phyloP scores from a whole-genome alignment of 1,140 invertebrate species.

The Phthorimaea operculella region DNA sequence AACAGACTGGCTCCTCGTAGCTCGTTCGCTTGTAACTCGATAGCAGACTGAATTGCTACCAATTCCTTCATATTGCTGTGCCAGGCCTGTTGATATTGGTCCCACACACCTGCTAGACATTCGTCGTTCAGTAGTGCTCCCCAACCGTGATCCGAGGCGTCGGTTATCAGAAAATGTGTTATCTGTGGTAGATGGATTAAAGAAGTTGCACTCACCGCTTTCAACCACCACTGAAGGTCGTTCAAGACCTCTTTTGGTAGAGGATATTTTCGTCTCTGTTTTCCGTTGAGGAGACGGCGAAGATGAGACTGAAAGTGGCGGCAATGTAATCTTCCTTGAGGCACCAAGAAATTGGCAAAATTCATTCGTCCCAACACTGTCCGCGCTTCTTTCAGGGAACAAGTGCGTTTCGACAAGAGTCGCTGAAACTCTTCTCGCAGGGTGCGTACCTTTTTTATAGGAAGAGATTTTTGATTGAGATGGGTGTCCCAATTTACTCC shows the following conservation, averaged over 20 bases:
- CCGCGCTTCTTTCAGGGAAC: neutral
- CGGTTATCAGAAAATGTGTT: neutral
- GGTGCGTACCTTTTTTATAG: neutral
- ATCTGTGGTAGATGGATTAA: neutral
- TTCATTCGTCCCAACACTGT: neutral
- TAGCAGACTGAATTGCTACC: neutral
- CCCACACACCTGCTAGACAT: neutral
- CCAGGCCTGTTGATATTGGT: neutral
- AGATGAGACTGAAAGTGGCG: neutral
- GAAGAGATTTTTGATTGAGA: neutral
- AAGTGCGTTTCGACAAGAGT: neutral
- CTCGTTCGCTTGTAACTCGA: neutral
- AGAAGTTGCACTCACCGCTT: neutral
- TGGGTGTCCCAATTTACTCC: neutral
- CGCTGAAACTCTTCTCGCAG: conserved; percentile 2
- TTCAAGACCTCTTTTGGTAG: neutral
- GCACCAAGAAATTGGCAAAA: conserved; percentile 1
- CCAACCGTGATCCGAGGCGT: neutral
- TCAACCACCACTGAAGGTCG: neutral
- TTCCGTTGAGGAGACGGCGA: neutral
- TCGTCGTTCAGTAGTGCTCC: neutral
- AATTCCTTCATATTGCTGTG: conserved; percentile 4
- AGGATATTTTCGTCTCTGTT: neutral
- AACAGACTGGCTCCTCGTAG: neutral
- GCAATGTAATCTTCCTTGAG: conserved; percentile 5